Base-by-base conservation (phyloP, 1,140 invertebrate species). In the Calephelis nemesis region DNA sequence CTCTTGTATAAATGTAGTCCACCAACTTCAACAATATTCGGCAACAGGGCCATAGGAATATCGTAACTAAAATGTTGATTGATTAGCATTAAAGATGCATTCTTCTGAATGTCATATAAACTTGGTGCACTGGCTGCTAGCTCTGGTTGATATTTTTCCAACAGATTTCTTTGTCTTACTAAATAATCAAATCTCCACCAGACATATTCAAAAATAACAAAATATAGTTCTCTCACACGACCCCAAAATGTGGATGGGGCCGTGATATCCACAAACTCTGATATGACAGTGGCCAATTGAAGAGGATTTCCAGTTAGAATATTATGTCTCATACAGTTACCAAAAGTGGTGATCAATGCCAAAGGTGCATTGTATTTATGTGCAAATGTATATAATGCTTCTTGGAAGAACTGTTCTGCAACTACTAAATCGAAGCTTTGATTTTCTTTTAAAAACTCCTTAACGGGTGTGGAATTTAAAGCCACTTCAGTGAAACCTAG, bases 21-120 rank as follows among this genome's bases (percentile, higher is more conserved):
- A 45, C 93, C 94, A 58, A 95, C 87, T 78, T 94, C 92, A 40
- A 93, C 84, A 47, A 94, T 83, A 74, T 92, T 92, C 4, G 93
- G 92, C 7, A 92, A 71, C 15, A 84, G 84, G 1, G 93, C 90
- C 13, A 80, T 73, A 10, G 88, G 80, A 42, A 77, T 69, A 65
- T 85, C 82, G 49, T 91, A 82, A 73, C 81, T 83, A 67, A 89
- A 91, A 69, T 93, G 92, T 19, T 75, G 74, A 69, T 93, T 93
- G 0, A 91, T 72, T 10, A 93, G 74, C 13, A 92, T 69, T 7
- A 94, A 48, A 0, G 93, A 92, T 45, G 91, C 87, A 78, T 93
- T 91, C 39, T 72, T 84, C 54, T 92, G 81, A 69, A 94, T 70
- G 5, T 91, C 83, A 68, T 81, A 78, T 60, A 93, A 75, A 72